phyloP scores from a whole-genome alignment of 1,140 invertebrate genomes.

The Adelges cooleyi region DNA sequence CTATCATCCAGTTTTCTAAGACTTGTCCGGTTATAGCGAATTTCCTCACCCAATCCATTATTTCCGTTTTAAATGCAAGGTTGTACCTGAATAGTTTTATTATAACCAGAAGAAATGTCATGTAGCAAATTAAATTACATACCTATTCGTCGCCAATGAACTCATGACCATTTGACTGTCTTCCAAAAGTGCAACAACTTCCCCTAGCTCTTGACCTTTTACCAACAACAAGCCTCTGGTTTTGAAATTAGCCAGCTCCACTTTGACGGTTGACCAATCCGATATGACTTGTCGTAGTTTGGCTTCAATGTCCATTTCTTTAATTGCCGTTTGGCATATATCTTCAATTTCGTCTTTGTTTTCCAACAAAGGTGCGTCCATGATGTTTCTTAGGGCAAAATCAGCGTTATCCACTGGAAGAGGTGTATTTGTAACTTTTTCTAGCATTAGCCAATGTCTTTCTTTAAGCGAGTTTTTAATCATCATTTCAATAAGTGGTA shows the following conservation, averaged over 20 bases:
- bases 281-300: constrained; percentile 87
- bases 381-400: constrained; percentile 86
- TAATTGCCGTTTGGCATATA: constrained; percentile 95
- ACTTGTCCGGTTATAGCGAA: constrained; percentile 94
- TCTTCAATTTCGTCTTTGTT: constrained; percentile 97
- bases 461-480: constrained; percentile 96
- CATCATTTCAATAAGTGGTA: constrained; percentile 87
- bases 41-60: constrained; percentile 89
- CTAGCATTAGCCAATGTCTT: constrained; percentile 89
- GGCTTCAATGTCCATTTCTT: constrained; percentile 95
- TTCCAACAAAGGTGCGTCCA: constrained; percentile 82
- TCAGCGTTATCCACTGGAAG: constrained; percentile 88
- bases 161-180: constrained; percentile 92
- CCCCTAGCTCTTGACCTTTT: constrained; percentile 84
- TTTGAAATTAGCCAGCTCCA: constrained; percentile 91
- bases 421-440: constrained; percentile 75
- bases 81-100: constrained; percentile 59
- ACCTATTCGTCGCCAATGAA: constrained; percentile 80
- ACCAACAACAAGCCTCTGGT: constrained; percentile 84
- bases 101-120: not conserved
- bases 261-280: constrained; percentile 85
- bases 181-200: constrained; percentile 86
- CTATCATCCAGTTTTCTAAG: constrained; percentile 86
- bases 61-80: constrained; percentile 89
- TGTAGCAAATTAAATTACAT: constrained; percentile 20